Evolutionary conservation across 2,888 invertebrate species (phyloP).

Genomic region (Epinotia demarniana): DNA sequence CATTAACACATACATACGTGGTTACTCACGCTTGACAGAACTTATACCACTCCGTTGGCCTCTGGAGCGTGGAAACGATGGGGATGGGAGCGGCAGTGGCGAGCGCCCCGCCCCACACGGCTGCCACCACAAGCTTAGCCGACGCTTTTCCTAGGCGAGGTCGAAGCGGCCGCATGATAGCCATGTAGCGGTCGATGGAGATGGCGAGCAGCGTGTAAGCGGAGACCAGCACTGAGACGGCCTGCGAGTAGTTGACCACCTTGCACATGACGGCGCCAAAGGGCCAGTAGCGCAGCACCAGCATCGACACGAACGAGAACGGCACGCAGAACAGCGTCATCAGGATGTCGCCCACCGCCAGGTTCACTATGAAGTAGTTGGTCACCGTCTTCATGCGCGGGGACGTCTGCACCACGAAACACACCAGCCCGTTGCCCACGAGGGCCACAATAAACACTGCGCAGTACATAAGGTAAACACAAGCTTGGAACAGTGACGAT

Average conservation of each 20-base stretch:
- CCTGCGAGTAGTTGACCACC: conserved; percentile 92
- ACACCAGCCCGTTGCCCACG: conserved; percentile 91
- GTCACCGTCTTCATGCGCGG: conserved; percentile 96
- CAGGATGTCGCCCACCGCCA: conserved; percentile 95
- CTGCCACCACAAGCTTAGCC: conserved; percentile 87
- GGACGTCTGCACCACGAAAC: conserved; percentile 93
- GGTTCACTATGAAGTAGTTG: conserved; percentile 95
- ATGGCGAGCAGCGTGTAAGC: conserved; percentile 96
- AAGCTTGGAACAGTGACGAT: conserved; percentile 84
- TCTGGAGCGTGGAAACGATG: conserved; percentile 87
- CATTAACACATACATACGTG: conserved; percentile 36
- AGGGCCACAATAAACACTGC: conserved; percentile 89
- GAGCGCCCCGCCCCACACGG: conserved; percentile 91
- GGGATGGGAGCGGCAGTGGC: conserved; percentile 93
- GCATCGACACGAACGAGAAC: conserved; percentile 92
- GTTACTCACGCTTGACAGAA: conserved; percentile 87
- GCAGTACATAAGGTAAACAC: conserved; percentile 89
- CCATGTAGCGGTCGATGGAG: conserved; percentile 95
- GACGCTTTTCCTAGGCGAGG: conserved; percentile 90
- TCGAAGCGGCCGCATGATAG: conserved; percentile 94
- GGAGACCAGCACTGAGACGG: conserved; percentile 92
- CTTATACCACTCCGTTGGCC: conserved; percentile 86
- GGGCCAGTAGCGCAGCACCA: conserved; percentile 94
- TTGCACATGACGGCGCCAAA: conserved; percentile 93
- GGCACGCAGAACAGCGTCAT: conserved; percentile 97